phyloP scores from a whole-genome alignment of 2,888 invertebrate species.

The Hydraecia micacea region DNA sequence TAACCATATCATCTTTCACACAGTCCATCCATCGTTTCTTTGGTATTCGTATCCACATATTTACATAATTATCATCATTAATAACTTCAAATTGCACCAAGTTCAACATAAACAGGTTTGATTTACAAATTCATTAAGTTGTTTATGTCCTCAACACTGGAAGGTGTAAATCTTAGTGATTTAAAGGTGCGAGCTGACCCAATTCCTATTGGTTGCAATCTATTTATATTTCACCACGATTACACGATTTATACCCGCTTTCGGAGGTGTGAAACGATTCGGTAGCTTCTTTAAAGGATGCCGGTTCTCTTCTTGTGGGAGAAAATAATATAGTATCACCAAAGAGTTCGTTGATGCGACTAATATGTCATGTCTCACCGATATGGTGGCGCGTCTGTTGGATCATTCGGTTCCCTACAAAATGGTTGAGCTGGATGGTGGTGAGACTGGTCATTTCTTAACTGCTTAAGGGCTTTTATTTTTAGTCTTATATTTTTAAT shows the following conservation, averaged over 20 bases:
- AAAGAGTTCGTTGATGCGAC: too few relatives aligned
- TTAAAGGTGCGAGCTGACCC: slow-evolving; percentile 44
- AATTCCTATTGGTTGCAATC: slow-evolving; percentile 33
- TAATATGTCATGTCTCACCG: too few relatives aligned
- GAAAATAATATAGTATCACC: too few relatives aligned
- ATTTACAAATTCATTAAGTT: slow-evolving; percentile 27
- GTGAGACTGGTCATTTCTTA: too few relatives aligned
- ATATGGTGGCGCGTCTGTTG: too few relatives aligned
- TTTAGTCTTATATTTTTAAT: too few relatives aligned
- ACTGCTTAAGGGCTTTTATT: too few relatives aligned
- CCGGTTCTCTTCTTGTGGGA: neutral
- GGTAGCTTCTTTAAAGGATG: slow-evolving; percentile 17
- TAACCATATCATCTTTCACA: too few relatives aligned
- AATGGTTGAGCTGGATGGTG: too few relatives aligned
- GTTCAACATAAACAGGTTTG: neutral
- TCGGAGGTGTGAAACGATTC: slow-evolving; percentile 34
- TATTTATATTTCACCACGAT: slow-evolving; percentile 54
- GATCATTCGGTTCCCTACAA: too few relatives aligned
- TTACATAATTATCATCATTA: neutral
- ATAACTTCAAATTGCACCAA: neutral
- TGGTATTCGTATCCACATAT: too few relatives aligned
- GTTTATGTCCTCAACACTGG: slow-evolving; percentile 9
- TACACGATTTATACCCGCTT: slow-evolving; percentile 22
- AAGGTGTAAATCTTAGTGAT: slow-evolving; percentile 53
- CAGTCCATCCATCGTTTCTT: too few relatives aligned